Evolutionary conservation across 2,888 invertebrate genomes (phyloP).

Genomic region (Masnerella sp.): DNA sequence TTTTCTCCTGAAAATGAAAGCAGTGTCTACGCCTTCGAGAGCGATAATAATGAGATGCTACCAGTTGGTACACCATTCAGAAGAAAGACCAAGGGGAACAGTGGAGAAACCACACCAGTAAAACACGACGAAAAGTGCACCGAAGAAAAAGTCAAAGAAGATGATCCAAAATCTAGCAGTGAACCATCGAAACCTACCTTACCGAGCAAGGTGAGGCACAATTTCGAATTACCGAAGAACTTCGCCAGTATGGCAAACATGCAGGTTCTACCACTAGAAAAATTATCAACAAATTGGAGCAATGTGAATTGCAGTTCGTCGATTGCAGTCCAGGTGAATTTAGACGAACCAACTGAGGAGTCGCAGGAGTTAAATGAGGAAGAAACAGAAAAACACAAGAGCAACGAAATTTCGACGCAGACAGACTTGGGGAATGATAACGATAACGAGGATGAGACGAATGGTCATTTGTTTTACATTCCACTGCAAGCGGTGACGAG

Average conservation of each 20-base stretch:
- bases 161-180: no score
- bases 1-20: constrained; percentile 85
- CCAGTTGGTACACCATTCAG: constrained; percentile 80
- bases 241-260: constrained; percentile 70
- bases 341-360: constrained; percentile 75
- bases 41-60: constrained; percentile 81
- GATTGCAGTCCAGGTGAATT: constrained; percentile 80
- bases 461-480: constrained; percentile 82
- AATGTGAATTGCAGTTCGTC: constrained; percentile 78
- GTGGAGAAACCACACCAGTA: constrained; percentile 36
- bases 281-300: constrained; percentile 74
- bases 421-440: constrained; percentile 75
- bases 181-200: no score
- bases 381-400: constrained; percentile 66
- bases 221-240: constrained; percentile 65
- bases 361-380: constrained; percentile 59
- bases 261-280: constrained; percentile 73
- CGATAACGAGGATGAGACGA: constrained; percentile 80
- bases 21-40: constrained; percentile 86
- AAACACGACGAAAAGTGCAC: constrained; percentile 51
- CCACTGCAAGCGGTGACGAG: constrained; percentile 80
- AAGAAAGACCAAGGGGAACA: constrained; percentile 64
- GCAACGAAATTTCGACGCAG: constrained; percentile 78
- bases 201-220: background rate
- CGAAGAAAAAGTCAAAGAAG: constrained; percentile 6